Evolutionary conservation across 2,888 invertebrate species (phyloP).

Genomic region (Pomacea canaliculata): DNA sequence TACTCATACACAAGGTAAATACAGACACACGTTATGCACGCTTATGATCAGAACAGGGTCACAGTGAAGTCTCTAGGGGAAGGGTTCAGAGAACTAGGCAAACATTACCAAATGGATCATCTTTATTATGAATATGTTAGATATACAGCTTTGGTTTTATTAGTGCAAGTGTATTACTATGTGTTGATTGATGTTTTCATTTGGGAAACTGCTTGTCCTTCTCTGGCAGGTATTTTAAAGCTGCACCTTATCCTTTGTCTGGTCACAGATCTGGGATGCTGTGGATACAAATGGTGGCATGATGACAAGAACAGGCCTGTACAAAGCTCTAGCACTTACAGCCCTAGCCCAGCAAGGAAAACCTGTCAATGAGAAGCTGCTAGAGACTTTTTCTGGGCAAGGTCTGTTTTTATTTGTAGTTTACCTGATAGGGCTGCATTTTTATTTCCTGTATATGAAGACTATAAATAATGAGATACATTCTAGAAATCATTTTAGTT

Average conservation of each 20-base stretch:
- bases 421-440: background rate
- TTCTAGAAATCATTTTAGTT: too few species aligned
- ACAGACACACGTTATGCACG: too few species aligned
- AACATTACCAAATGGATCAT: too few species aligned
- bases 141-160: too few species aligned
- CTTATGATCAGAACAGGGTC: too few species aligned
- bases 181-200: too few species aligned
- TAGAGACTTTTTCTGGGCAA: constrained; percentile 68
- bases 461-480: background rate
- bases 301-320: constrained; percentile 67
- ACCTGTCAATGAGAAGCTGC: constrained; percentile 66
- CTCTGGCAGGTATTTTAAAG: background rate
- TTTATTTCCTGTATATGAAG: background rate
- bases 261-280: constrained; percentile 68
- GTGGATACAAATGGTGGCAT: constrained; percentile 66
- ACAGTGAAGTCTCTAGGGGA: too few species aligned
- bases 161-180: too few species aligned
- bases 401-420: constrained; percentile 44
- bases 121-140: too few species aligned
- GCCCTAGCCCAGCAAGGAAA: constrained; percentile 71
- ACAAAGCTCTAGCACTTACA: constrained; percentile 69
- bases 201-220: too few species aligned
- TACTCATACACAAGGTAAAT: too few species aligned
- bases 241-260: background rate
- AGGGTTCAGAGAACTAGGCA: too few species aligned